Evolutionary conservation across 1,140 invertebrate species (phyloP).

Genomic region (Camponotus pennsylvanicus): DNA sequence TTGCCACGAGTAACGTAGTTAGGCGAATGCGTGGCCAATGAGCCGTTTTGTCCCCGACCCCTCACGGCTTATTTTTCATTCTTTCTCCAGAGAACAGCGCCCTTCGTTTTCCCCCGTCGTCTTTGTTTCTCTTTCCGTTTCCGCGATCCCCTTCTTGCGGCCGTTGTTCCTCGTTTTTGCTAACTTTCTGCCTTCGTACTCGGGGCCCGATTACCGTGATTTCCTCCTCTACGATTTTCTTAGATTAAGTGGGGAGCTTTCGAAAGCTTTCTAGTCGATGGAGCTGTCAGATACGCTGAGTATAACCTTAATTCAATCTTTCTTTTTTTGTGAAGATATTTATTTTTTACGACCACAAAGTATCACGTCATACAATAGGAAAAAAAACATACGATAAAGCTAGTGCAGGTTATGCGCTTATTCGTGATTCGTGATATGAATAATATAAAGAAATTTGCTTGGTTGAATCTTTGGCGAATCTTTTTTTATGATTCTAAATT

Average conservation of each 20-base stretch:
- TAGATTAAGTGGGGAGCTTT: conserved; percentile 62
- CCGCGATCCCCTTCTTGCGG: background rate
- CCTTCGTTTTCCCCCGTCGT: background rate
- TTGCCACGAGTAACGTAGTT: conserved; percentile 78
- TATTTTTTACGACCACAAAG: background rate
- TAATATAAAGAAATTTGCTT: too few species aligned
- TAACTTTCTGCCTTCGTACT: conserved; percentile 44
- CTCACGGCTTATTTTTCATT: conserved; percentile 71
- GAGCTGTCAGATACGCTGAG: conserved; percentile 42
- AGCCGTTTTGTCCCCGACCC: conserved; percentile 77
- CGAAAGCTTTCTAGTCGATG: conserved; percentile 1
- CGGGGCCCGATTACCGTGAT: conserved; percentile 47
- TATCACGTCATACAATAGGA: background rate
- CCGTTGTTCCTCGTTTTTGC: conserved; percentile 9
- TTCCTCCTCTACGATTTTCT: conserved; percentile 67
- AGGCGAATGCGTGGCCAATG: conserved; percentile 79
- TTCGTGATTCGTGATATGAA: too few species aligned
- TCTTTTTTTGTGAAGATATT: background rate
- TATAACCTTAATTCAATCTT: conserved; percentile 61
- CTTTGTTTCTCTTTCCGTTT: conserved; percentile 47
- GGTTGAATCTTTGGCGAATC: too few species aligned
- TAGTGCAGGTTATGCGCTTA: too few species aligned
- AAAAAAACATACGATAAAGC: background rate
- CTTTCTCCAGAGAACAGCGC: conserved; percentile 28
- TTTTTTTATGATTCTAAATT: too few species aligned